Conservation (phyloP, 2,113 vertebrate species). For the Carassius gibelio region DNA sequence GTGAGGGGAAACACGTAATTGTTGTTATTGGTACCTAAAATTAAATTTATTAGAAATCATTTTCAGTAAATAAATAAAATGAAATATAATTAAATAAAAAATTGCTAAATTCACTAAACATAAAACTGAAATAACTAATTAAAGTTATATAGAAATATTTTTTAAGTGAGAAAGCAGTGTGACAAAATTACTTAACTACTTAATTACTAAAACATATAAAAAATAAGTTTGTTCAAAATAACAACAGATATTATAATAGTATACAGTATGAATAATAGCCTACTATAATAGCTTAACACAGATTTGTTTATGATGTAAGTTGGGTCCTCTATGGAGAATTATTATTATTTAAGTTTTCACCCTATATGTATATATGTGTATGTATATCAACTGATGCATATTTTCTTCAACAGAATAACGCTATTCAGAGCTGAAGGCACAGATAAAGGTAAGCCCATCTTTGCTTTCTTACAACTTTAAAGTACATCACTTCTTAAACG, state of each 20-base stretch:
- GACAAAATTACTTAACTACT: too few species aligned
- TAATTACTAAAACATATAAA: not conserved
- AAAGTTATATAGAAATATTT: not conserved
- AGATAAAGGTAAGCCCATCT: slow-evolving; percentile 15
- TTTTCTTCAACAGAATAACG: slow-evolving; percentile 40
- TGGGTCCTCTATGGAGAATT: too few species aligned
- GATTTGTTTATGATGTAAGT: too few species aligned
- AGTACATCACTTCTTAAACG: not conserved
- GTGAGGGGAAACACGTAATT: not conserved
- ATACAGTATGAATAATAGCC: too few species aligned
- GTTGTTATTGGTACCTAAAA: not conserved
- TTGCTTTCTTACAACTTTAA: not conserved
- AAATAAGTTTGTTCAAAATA: too few species aligned
- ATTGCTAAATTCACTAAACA: too few species aligned
- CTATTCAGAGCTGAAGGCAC: not conserved
- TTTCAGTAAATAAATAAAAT: not conserved
- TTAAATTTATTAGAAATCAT: not conserved
- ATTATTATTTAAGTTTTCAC: too few species aligned
- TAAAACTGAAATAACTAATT: not conserved
- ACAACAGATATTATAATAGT: too few species aligned
- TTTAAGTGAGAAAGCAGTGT: not conserved
- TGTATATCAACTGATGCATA: not conserved
- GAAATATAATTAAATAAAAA: too few species aligned
- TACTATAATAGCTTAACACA: too few species aligned
- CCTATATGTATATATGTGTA: not conserved